These are phyloP conservation scores for Otus scops DNA, from an alignment of 2,797 vertebrate species.

Conservation along the genomic window DNA sequence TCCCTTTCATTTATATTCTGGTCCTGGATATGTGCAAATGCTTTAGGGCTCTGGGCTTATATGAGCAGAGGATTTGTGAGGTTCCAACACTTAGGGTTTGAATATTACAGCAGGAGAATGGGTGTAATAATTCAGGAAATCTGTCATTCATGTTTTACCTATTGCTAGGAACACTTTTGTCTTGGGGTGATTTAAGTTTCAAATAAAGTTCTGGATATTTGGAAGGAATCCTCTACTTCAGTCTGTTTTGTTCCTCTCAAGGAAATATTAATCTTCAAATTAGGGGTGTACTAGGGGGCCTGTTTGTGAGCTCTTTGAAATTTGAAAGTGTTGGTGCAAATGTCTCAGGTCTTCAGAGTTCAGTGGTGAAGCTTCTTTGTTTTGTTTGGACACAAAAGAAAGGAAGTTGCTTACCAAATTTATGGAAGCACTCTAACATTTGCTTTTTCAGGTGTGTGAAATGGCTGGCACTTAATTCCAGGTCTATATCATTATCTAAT, in stretches of 20 bases:
- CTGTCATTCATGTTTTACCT: not conserved
- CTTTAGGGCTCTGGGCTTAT: not conserved
- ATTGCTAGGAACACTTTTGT: not conserved
- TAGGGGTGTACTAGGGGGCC: not conserved
- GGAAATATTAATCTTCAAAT: not conserved
- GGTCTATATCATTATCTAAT: slow-evolving; percentile 50
- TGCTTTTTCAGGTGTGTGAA: slow-evolving; percentile 42
- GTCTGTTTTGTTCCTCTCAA: not conserved
- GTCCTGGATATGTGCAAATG: not conserved
- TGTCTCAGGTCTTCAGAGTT: not conserved
- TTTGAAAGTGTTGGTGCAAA: not conserved
- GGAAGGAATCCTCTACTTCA: not conserved
- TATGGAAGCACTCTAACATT: slow-evolving; percentile 5
- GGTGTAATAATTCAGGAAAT: not conserved
- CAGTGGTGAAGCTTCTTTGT: not conserved
- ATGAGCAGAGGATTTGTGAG: not conserved
- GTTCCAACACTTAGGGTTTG: not conserved
- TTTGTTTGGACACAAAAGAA: not conserved
- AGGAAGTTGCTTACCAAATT: not conserved
- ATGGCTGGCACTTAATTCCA: not conserved
- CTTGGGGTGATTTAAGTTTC: not conserved
- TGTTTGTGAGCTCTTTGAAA: not conserved
- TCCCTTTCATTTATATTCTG: not conserved
- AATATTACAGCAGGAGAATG: not conserved
- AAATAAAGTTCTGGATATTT: not conserved